A percentile compares a stretch with the other conserved stretches of the same genome.
Conservation (phyloP, 2,113 vertebrate species). For the Phrynosoma platyrhinos region DNA sequence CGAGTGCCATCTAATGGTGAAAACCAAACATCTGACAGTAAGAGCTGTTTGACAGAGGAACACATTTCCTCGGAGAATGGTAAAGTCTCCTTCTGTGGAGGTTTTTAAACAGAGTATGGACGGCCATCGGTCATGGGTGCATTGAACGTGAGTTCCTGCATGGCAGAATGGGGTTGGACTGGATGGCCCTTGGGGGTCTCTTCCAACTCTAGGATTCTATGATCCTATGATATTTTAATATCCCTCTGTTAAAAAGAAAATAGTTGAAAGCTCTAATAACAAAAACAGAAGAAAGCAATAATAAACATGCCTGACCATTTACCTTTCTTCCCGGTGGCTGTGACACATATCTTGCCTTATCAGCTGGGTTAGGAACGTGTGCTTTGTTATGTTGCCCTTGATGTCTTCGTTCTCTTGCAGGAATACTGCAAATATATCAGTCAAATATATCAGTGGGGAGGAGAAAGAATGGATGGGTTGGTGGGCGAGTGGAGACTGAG, state of each 20-base stretch:
- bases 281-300: not conserved
- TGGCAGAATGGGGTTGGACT: no score
- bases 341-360: accelerated
- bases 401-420: accelerated
- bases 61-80: no score
- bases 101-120: no score
- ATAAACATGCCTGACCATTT: not conserved
- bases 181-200: no score
- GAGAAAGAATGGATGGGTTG: not conserved
- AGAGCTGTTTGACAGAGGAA: no score
- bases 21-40: not conserved
- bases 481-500: not conserved
- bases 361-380: not conserved
- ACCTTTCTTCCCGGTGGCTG: conserved; percentile 10
- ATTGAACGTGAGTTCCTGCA: no score
- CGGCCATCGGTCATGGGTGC: no score
- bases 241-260: not conserved
- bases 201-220: no score
- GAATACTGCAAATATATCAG: conserved; percentile 25
- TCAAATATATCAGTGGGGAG: not conserved
- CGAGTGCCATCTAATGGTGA: conserved; percentile 67
- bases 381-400: conserved; percentile 31
- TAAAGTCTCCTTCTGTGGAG: no score
- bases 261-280: not conserved
- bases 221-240: not conserved